Conservation (phyloP, 2,113 vertebrate genomes). For the Isichthys henryi region DNA sequence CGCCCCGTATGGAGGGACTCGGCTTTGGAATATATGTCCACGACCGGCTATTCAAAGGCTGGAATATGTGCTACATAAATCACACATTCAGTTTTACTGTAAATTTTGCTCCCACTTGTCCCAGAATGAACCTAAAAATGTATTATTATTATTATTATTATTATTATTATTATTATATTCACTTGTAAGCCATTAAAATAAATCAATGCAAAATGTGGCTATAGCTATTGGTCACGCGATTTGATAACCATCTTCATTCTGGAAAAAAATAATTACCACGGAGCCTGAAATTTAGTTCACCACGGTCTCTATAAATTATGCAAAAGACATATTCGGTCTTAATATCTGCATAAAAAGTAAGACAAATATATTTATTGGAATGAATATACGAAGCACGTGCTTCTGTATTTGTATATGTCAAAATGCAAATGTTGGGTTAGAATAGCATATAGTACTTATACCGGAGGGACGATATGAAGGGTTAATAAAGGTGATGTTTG, state of each 20-base stretch:
- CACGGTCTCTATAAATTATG: background rate
- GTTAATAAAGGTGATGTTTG: background rate
- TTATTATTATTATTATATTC: background rate
- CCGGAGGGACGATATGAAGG: background rate
- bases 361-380: background rate
- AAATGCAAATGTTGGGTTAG: background rate
- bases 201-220: background rate
- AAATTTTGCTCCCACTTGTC: background rate
- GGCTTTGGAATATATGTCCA: background rate
- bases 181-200: background rate
- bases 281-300: background rate
- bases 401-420: background rate
- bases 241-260: background rate
- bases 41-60: background rate
- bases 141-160: background rate
- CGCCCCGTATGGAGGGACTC: background rate
- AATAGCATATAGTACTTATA: background rate
- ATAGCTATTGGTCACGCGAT: background rate
- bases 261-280: background rate
- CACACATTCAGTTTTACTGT: background rate
- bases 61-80: background rate
- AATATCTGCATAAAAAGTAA: slow-evolving; percentile 1
- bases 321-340: background rate
- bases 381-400: background rate
- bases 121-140: background rate